Conservation (phyloP, 2,888 invertebrate genomes). For the Synergus japonicus region DNA sequence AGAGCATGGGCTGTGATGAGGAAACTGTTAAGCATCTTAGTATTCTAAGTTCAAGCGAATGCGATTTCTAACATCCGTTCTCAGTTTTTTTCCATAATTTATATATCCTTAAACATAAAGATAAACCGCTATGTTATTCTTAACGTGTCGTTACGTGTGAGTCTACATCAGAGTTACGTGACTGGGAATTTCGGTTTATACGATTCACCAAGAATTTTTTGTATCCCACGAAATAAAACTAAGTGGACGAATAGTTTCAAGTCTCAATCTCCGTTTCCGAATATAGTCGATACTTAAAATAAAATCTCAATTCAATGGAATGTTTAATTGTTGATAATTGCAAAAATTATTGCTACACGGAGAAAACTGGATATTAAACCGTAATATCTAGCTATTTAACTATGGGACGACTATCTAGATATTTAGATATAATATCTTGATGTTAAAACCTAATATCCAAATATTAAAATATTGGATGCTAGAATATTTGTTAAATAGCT, state of each 20-base stretch:
- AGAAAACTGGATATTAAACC: too few species aligned
- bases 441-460: too few species aligned
- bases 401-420: too few species aligned
- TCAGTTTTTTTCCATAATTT: not conserved
- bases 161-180: conserved; percentile 10
- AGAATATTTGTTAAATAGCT: too few species aligned
- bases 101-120: conserved; percentile 6
- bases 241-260: not conserved
- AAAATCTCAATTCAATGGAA: too few species aligned
- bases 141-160: conserved; percentile 7
- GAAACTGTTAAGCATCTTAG: not conserved
- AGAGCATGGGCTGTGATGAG: not conserved
- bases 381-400: too few species aligned
- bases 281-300: too few species aligned
- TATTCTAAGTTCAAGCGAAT: not conserved
- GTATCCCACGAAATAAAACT: not conserved
- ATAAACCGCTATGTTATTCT: conserved; percentile 14
- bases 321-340: too few species aligned
- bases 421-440: too few species aligned
- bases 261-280: not conserved
- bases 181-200: not conserved
- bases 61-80: conserved; percentile 5
- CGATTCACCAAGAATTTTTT: not conserved
- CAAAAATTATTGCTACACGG: too few species aligned
- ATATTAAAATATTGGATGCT: too few species aligned